Base-by-base conservation (phyloP, 1,140 invertebrate species). In the Scaptomyza graminum region DNA sequence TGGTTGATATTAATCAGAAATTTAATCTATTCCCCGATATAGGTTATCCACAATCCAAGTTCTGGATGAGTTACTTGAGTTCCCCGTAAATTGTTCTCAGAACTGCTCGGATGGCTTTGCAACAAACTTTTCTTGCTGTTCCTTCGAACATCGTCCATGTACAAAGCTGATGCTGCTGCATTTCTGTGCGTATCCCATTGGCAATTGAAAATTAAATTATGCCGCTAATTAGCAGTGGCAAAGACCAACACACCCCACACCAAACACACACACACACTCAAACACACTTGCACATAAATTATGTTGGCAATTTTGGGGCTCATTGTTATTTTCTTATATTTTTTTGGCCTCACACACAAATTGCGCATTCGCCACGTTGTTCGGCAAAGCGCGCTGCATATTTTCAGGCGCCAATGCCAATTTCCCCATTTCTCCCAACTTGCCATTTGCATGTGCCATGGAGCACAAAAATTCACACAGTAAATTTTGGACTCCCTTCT, bases 141-240 rank as follows among this genome's bases (percentile, higher is more conserved):
- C 12, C 37, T 5, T n/a, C 5, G 0, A n/a, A n/a, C 37, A 4
- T n/a, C 37, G 37, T 5, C 37, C 37, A n/a, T 41, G 37, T n/a
- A 28, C 9, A 47, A 37, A 16, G 16, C 56, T 70, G 12, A 2
- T 2, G 31, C 37, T 25, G 3, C 49, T 16, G 49, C 61, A 28
- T 7, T n/a, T 18, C 56, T 12, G n/a, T 34, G 57, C 57, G 18
- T 37, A 52, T 63, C 44, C 79, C 62, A 71, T 77, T 82, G 65
- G 59, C 72, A 79, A 82, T 87, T 76, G 50, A 49, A 88, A 87
- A 87, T 87, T 76, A 87, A 87, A 87, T 87, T 87, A 87, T 74
- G 83, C 75, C 65, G 79, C 79, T 87, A 87, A 87, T 87, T 87
- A 87, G 72, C 70, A 56, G 51, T 50, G 83, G 60, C 57, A 60